Conservation (phyloP, 2,113 vertebrate species). For the Nansenia antarctica region DNA sequence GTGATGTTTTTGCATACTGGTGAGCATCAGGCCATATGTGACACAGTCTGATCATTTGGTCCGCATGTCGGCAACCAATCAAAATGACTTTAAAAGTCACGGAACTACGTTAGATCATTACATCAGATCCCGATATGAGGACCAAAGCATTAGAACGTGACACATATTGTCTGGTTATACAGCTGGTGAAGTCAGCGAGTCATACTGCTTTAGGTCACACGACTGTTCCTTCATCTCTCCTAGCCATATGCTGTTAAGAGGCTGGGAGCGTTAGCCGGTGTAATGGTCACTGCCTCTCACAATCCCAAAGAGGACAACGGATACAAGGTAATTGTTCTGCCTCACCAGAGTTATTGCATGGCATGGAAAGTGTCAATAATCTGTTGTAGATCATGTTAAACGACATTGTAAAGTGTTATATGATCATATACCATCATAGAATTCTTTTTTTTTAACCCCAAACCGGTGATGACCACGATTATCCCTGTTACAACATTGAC, state of each 20-base stretch:
- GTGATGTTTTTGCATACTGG: neutral
- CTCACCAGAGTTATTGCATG: neutral
- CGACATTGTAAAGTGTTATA: no score
- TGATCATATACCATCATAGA: neutral
- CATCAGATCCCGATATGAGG: no score
- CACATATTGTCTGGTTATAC: neutral
- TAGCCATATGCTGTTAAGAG: slow-evolving; percentile 90
- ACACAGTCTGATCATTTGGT: no score
- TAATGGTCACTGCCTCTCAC: slow-evolving; percentile 97
- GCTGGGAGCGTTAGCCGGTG: slow-evolving; percentile 85
- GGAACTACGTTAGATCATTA: no score
- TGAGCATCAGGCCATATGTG: neutral
- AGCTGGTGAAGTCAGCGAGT: neutral
- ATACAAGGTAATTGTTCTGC: slow-evolving; percentile 83
- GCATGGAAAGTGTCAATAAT: neutral
- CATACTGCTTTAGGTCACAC: neutral
- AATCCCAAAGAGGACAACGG: slow-evolving; percentile 97
- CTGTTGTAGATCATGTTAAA: no score
- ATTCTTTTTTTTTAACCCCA: no score
- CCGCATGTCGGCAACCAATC: no score
- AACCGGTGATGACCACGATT: no score
- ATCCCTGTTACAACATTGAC: neutral
- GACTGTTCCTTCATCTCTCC: slow-evolving; percentile 21
- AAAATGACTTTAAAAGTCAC: no score
- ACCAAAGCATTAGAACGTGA: no score